phyloP scores from a whole-genome alignment of 1,140 invertebrate genomes.

The Portunus trituberculatus region DNA sequence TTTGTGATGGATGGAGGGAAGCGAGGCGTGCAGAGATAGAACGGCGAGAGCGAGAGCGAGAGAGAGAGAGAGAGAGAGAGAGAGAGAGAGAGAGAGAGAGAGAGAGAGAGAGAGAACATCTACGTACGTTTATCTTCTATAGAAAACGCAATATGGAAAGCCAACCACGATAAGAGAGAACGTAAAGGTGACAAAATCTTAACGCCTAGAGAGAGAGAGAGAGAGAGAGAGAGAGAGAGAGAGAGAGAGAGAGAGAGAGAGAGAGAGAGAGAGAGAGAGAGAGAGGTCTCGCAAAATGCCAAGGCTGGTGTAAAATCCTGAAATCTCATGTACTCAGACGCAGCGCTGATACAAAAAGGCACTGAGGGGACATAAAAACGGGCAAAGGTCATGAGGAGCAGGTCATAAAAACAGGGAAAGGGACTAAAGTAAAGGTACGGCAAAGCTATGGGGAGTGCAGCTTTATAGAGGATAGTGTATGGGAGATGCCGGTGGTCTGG shows the following conservation, averaged over 20 bases:
- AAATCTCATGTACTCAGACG: not conserved
- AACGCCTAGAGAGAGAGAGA: too few relatives aligned
- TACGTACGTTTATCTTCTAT: too few relatives aligned
- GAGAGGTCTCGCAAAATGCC: not conserved
- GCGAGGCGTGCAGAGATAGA: not conserved
- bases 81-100: constrained; percentile 20
- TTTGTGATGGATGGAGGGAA: constrained; percentile 13
- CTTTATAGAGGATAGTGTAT: not conserved
- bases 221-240: too few relatives aligned
- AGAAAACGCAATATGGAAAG: too few relatives aligned
- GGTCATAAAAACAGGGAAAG: not conserved
- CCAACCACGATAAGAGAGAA: too few relatives aligned
- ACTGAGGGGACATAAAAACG: not conserved
- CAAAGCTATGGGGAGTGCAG: not conserved
- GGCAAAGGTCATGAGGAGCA: not conserved
- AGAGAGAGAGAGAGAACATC: not conserved
- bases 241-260: not conserved
- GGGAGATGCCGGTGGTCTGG: not conserved
- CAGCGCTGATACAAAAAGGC: not conserved
- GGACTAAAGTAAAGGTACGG: not conserved
- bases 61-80: constrained; percentile 9
- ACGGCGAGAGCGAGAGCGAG: not conserved
- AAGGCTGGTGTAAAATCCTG: not conserved
- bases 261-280: not conserved
- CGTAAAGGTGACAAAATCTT: not conserved